Percentiles rank a stretch among this genome's conserved stretches.
These are phyloP conservation scores for Nudaria mundana DNA, from an alignment of 2,888 invertebrate species.

Conservation along the genomic window DNA sequence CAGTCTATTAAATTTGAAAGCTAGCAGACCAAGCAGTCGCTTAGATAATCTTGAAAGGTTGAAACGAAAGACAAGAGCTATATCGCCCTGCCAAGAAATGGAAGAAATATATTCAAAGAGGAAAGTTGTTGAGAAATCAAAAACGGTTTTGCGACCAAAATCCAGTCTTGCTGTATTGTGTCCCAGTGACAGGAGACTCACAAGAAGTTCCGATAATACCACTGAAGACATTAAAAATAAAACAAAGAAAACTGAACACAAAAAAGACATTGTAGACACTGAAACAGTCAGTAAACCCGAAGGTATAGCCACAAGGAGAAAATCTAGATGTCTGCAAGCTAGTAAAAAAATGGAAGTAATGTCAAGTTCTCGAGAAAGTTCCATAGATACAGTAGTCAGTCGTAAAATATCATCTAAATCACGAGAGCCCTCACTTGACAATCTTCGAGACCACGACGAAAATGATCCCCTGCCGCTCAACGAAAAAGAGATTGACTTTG, in stretches of 20 bases:
- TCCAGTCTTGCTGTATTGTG: slow-evolving; percentile 70
- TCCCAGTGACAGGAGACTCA: slow-evolving; percentile 64
- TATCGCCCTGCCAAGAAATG: slow-evolving; percentile 82
- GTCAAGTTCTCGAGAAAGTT: slow-evolving; percentile 74
- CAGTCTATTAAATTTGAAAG: slow-evolving; percentile 70
- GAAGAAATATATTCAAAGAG: slow-evolving; percentile 77
- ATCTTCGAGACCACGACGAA: slow-evolving; percentile 69
- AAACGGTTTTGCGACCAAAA: slow-evolving; percentile 64
- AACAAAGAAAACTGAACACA: slow-evolving; percentile 49
- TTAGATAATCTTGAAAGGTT: slow-evolving; percentile 64
- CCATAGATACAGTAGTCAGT: slow-evolving; percentile 65
- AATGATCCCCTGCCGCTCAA: slow-evolving; percentile 81
- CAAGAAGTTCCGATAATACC: slow-evolving; percentile 64
- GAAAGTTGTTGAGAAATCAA: slow-evolving; percentile 60
- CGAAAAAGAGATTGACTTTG: slow-evolving; percentile 78
- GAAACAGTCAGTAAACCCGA: slow-evolving; percentile 52
- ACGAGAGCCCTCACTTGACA: slow-evolving; percentile 69
- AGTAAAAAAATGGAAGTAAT: slow-evolving; percentile 64
- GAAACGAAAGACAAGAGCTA: slow-evolving; percentile 80
- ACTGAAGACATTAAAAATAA: slow-evolving; percentile 56
- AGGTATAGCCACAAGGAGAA: slow-evolving; percentile 57
- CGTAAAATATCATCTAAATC: slow-evolving; percentile 60
- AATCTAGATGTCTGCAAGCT: slow-evolving; percentile 65
- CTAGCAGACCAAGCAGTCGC: slow-evolving; percentile 51
- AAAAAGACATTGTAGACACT: slow-evolving; percentile 41